Evolutionary conservation across 1,140 invertebrate species (phyloP), one percentile per base, ranked within the genome.

Genomic region (Chymomyza costata): DNA sequence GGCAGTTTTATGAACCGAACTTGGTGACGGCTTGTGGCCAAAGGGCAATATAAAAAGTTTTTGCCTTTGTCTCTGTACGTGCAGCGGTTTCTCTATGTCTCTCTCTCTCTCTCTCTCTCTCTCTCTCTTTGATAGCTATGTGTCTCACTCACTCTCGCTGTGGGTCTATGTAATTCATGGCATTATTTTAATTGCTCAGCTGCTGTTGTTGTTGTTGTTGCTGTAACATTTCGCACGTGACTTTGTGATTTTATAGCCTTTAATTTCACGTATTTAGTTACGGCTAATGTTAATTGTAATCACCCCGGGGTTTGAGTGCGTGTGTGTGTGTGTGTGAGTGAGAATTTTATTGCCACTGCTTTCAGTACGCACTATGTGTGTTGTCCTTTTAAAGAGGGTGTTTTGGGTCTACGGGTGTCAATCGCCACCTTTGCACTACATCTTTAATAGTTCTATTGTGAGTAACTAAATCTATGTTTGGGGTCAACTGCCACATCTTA

Each of bases 191-290:
- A 82, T 82, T 70, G 76, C 56, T 47, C 46, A 61, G 65, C 65
- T 66, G 59, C 61, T 73, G 73, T 21, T 49, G 41, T 44, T 41
- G 37, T 14, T 31, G 25, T 25, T 54, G 13, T 57, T 68, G 65
- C 69, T 74, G 69, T 76, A 59, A 69, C 74, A 80, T 80, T 80
- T 73, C 61, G 73, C 73, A 80, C 73, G 73, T 80, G 73, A 81
- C 73, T 81, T 81, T 68, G 50, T 51, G 74, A 80, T 81, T 80
- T 80, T 73, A 80, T 80, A 60, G 73, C 73, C 68, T 80, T 80
- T 80, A 81, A 80, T 80, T 82, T 82, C 63, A 68, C 61, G 66
- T 71, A 76, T 82, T 82, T 82, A 82, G 78, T 63, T 68, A 71
- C 78, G 78, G 66, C 58, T 82, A 68, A 71, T 67, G 65, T 78